Percentiles rank a stretch among this genome's conserved stretches.
Evolutionary conservation across 2,113 vertebrate species (phyloP).

Genomic region (Prolemur simus): DNA sequence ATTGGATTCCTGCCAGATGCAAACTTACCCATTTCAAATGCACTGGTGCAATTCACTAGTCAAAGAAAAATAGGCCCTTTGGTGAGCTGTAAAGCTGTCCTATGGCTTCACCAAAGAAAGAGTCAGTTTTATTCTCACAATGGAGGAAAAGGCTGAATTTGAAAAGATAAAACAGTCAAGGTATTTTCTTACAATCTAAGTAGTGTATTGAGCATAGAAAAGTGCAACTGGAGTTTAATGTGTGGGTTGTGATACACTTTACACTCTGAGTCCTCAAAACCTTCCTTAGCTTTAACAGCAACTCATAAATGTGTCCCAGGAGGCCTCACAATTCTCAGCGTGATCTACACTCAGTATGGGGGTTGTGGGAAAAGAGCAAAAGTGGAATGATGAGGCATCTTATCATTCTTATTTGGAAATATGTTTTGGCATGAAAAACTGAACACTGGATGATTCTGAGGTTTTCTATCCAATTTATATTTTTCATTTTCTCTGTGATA

Average conservation of each 20-base stretch:
- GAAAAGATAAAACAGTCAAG: neutral
- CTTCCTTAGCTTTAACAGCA: neutral
- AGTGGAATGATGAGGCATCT: neutral
- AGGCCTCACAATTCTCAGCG: neutral
- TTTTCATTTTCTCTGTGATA: neutral
- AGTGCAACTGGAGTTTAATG: neutral
- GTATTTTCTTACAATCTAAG: neutral
- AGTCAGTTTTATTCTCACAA: neutral
- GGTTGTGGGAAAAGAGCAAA: neutral
- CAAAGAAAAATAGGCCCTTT: neutral
- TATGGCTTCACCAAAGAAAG: neutral
- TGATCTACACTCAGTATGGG: neutral
- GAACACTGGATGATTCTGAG: slow-evolving; percentile 6
- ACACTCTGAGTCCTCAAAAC: neutral
- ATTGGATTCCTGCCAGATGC: neutral
- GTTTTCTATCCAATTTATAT: neutral
- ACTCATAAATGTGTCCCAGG: neutral
- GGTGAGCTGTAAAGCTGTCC: neutral
- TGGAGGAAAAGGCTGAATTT: neutral
- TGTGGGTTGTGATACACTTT: neutral
- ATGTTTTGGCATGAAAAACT: neutral
- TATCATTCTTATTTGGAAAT: slow-evolving; percentile 24
- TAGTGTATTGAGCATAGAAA: neutral
- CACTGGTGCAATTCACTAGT: neutral
- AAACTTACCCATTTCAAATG: neutral